Base-by-base conservation (phyloP, 37 sponge, comb jelly and placozoan species). In the Chondrosia reniformis region DNA sequence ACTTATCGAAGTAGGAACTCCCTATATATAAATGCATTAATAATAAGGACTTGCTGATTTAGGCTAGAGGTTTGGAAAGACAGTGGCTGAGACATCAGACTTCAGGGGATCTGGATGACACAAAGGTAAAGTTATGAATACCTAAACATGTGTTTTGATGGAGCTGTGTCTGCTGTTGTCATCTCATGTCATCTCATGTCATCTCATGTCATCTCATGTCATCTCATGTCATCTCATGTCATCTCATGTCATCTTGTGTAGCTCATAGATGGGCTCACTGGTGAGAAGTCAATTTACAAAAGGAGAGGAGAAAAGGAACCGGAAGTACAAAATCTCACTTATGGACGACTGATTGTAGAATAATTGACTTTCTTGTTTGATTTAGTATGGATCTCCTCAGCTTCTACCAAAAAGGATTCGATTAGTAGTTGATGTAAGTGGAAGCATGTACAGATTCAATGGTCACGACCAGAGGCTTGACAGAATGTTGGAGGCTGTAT, bases 361-460 rank as follows among this genome's bases (percentile, higher is more conserved):
- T n/a, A n/a, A n/a, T 24, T 63, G 52, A 19, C 52, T 15, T 19
- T 15, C 52, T 49, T 49, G 52, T 15, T 19, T 49, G 52, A 3
- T 56, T 1, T 61, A 87, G 87, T 66, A 73, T 54, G 78, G 82
- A 31, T 33, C 59, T 22, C 80, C 79, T 33, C 86, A 84, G 45
- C 46, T 83, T 46, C 80, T 81, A 4, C 90, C 93, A 0, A 95
- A 89, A 43, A 80, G 75, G 21, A 79, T 95, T 66, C 67, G 87
- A 24, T 83, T 95, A 24, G 85, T 92, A n/a, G 93, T 91, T 19
- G 96, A 95, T 44, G 93, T 95, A 30, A 92, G 93, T 83, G 96
- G 93, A 27, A 95, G 96, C 78, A 95, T 95, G 96, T 95, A 91
- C 77, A 75, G 96, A 45, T 95, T 95, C 63, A 95, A 95, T 78